These are phyloP conservation scores for Stenodema calcarata DNA, from an alignment of 2,888 invertebrate species.

Conservation along the genomic window DNA sequence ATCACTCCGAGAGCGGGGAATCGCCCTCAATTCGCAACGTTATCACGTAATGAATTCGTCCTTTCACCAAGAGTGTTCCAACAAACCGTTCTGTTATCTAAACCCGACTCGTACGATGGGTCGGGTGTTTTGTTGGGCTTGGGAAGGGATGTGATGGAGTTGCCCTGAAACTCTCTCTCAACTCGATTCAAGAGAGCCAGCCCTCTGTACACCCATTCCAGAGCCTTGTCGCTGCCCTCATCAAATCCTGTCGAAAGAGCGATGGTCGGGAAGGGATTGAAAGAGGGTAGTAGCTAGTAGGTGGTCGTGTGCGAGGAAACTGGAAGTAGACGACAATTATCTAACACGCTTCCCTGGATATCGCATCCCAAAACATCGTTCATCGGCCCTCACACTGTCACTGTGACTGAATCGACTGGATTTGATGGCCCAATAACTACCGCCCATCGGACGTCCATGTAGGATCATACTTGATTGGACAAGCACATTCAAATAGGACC, in stretches of 20 bases:
- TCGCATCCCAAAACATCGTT: neutral
- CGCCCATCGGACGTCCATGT: neutral
- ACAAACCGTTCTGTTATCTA: neutral
- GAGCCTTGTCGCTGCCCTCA: neutral
- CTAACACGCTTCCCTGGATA: neutral
- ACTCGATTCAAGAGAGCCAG: neutral
- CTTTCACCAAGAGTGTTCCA: neutral
- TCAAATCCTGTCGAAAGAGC: neutral
- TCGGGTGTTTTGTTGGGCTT: neutral
- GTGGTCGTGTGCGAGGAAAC: neutral
- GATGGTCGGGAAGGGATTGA: neutral
- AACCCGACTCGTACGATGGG: neutral
- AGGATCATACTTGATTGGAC: neutral
- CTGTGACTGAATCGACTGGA: neutral
- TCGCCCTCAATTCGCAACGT: neutral
- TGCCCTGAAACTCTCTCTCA: neutral
- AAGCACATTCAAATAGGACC: neutral
- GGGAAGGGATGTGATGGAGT: neutral
- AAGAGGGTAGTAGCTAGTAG: neutral
- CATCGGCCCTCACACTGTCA: neutral
- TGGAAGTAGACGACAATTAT: neutral
- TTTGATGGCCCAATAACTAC: neutral
- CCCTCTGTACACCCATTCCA: neutral
- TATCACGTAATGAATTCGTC: neutral
- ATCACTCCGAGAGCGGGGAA: neutral